Conservation (phyloP, 2,888 invertebrate genomes). For the Cyrtodaria siliqua region DNA sequence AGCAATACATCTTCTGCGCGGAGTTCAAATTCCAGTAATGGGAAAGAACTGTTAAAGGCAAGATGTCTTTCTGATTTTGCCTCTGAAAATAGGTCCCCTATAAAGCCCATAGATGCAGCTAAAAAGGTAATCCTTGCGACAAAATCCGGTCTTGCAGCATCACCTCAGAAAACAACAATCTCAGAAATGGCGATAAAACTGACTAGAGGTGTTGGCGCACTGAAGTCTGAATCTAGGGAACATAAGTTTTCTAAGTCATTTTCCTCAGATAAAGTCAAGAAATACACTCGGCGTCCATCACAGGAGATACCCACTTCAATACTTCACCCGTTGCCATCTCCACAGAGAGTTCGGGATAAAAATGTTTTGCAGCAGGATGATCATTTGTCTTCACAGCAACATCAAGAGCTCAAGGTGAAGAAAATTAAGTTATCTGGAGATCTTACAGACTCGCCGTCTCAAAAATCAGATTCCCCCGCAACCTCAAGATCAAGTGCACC, state of each 20-base stretch:
- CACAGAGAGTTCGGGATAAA: not conserved
- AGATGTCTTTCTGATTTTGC: slow-evolving; percentile 25
- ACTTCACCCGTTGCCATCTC: no score
- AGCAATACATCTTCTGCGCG: slow-evolving; percentile 21
- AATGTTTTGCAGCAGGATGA: not conserved
- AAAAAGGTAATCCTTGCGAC: not conserved
- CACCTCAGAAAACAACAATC: slow-evolving; percentile 32
- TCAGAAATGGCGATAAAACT: slow-evolving; percentile 33
- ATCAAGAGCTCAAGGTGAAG: not conserved
- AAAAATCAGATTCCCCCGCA: no score
- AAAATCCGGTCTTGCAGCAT: not conserved
- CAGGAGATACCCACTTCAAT: not conserved
- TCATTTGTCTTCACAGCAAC: slow-evolving; percentile 1
- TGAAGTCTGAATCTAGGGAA: no score
- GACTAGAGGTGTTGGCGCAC: not conserved
- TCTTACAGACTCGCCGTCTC: no score
- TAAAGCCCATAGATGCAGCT: not conserved
- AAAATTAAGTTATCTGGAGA: not conserved
- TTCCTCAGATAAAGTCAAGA: slow-evolving; percentile 22
- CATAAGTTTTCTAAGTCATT: no score
- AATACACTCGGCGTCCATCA: slow-evolving; percentile 11
- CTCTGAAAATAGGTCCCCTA: not conserved
- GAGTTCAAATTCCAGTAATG: not conserved
- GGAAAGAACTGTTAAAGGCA: slow-evolving; percentile 9
- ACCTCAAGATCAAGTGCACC: not conserved